Evolutionary conservation across 2,888 invertebrate genomes (phyloP).

Genomic region (Muscina levida): DNA sequence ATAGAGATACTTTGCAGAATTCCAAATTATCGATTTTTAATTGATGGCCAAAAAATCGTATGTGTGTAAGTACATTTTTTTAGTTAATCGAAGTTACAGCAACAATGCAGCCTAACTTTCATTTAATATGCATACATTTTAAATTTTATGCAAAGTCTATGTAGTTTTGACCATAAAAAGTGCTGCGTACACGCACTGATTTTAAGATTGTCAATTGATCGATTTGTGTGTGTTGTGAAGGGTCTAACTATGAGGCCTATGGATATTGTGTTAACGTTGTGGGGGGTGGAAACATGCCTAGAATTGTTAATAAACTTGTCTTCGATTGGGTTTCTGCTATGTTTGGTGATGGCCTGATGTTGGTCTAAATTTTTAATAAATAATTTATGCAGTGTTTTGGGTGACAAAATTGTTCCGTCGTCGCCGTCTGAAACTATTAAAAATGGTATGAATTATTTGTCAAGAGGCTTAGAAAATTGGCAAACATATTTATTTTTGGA

Average conservation of each 20-base stretch:
- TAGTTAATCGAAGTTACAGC: too few relatives aligned
- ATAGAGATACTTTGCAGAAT: not conserved
- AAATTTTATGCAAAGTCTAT: conserved; percentile 50
- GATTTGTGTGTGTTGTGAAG: not conserved
- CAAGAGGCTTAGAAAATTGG: too few relatives aligned
- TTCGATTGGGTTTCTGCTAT: not conserved
- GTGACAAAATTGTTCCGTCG: conserved; percentile 31
- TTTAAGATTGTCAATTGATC: conserved; percentile 21
- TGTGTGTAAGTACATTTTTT: too few relatives aligned
- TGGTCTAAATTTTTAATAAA: conserved; percentile 39
- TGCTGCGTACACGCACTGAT: conserved; percentile 48
- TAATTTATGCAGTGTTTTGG: conserved; percentile 51
- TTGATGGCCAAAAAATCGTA: conserved; percentile 9
- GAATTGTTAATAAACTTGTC: conserved; percentile 45
- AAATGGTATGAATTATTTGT: conserved; percentile 1
- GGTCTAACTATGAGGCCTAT: too few relatives aligned
- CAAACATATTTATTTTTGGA: too few relatives aligned
- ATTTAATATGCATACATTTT: too few relatives aligned
- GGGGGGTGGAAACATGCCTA: conserved; percentile 29
- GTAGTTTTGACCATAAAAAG: conserved; percentile 6
- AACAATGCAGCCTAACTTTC: too few relatives aligned
- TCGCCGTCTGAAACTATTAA: conserved; percentile 37
- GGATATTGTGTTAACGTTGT: not conserved
- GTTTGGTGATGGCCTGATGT: not conserved
- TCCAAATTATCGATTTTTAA: conserved; percentile 32